Conservation (phyloP, 2,797 vertebrate genomes). For the Propithecus perrieri region DNA sequence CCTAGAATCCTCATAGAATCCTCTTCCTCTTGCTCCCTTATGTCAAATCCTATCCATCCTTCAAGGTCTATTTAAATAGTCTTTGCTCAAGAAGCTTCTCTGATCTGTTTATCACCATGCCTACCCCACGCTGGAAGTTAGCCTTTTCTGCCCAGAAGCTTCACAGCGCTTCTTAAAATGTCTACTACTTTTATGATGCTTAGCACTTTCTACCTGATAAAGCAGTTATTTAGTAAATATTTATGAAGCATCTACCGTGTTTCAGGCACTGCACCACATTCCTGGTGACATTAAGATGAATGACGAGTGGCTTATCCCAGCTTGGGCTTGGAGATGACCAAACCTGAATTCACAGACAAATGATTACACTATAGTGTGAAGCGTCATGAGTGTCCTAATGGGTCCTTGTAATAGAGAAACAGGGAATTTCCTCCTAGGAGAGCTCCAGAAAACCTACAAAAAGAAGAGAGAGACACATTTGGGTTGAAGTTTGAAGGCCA, state of each 20-base stretch:
- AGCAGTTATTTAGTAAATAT: neutral
- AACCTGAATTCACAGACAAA: neutral
- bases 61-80: neutral
- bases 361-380: neutral
- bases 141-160: neutral
- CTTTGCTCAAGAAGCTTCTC: neutral
- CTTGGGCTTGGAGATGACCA: neutral
- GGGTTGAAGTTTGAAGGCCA: neutral
- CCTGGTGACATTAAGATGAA: neutral
- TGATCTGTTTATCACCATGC: neutral
- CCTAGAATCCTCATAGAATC: neutral
- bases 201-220: neutral
- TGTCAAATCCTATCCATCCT: neutral
- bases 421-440: neutral
- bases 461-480: neutral
- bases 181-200: neutral
- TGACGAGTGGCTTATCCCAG: neutral
- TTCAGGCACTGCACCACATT: neutral
- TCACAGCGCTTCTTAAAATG: neutral
- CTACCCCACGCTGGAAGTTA: neutral
- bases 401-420: neutral
- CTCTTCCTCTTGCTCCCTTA: neutral
- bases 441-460: neutral
- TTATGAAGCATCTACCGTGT: neutral
- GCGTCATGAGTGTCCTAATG: too few relatives aligned